Conservation (phyloP, 2,888 invertebrate species). For the Meta bourneti region DNA sequence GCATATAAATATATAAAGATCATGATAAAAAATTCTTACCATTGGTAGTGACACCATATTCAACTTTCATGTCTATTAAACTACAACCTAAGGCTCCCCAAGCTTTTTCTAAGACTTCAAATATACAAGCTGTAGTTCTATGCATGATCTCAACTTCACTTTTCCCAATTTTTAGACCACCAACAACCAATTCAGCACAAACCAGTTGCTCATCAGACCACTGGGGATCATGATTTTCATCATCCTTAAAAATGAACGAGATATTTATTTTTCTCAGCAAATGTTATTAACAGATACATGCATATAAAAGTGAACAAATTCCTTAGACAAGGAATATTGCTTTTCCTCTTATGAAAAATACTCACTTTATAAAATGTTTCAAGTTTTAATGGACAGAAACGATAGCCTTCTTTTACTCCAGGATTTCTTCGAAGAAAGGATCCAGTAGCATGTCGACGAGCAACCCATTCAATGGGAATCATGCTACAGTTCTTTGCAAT, state of each 20-base stretch:
- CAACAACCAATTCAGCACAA: constrained; percentile 89
- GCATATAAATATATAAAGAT: too few relatives aligned
- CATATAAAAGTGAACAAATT: too few relatives aligned
- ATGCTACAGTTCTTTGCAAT: constrained; percentile 94
- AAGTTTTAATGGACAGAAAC: constrained; percentile 90
- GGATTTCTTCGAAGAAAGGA: constrained; percentile 94
- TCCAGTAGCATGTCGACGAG: constrained; percentile 93
- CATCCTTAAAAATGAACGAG: constrained; percentile 85
- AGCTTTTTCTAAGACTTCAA: constrained; percentile 95
- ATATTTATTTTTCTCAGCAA: not conserved
- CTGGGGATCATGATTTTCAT: constrained; percentile 99
- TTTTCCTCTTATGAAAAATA: not conserved
- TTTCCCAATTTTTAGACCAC: constrained; percentile 88
- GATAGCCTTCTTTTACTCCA: constrained; percentile 93
- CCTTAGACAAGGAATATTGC: not conserved
- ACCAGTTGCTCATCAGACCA: constrained; percentile 98
- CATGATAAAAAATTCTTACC: constrained; percentile 29
- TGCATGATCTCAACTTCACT: constrained; percentile 93
- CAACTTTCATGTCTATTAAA: constrained; percentile 98
- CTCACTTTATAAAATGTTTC: constrained; percentile 95
- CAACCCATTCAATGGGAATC: constrained; percentile 99
- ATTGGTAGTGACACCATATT: constrained; percentile 88
- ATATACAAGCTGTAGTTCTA: constrained; percentile 90
- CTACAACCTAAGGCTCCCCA: constrained; percentile 95
- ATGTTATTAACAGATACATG: too few relatives aligned